Evolutionary conservation across 2,888 invertebrate genomes (phyloP).

Genomic region (Venusia cambrica): DNA sequence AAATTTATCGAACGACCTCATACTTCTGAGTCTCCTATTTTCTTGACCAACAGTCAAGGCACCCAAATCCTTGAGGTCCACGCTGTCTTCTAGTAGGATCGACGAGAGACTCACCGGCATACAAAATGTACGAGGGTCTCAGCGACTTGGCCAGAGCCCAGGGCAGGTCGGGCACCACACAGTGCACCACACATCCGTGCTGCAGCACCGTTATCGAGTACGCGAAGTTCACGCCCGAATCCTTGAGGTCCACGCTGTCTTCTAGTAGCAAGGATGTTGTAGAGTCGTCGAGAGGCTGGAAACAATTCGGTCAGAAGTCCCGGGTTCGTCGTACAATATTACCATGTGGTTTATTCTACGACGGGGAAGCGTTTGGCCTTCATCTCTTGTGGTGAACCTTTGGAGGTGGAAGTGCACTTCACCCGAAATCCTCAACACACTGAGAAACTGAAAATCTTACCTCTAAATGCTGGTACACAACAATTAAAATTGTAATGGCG

Average conservation of each 20-base stretch:
- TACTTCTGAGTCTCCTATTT: too few relatives aligned
- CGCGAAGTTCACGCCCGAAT: constrained; percentile 89
- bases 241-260: constrained; percentile 78
- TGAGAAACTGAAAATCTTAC: too few relatives aligned
- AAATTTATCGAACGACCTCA: too few relatives aligned
- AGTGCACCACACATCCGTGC: constrained; percentile 91
- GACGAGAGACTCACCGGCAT: constrained; percentile 73
- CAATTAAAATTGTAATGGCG: too few relatives aligned
- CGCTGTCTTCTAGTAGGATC: constrained; percentile 72
- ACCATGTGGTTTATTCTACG: background rate
- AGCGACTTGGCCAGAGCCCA: constrained; percentile 89
- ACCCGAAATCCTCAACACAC: too few relatives aligned
- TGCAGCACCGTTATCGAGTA: constrained; percentile 91
- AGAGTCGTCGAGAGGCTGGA: constrained; percentile 81
- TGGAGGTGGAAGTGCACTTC: too few relatives aligned
- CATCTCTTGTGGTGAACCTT: too few relatives aligned
- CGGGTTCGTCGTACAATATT: background rate
- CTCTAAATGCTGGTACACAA: too few relatives aligned
- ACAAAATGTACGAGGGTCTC: constrained; percentile 88
- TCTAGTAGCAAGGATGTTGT: constrained; percentile 76
- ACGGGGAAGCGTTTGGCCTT: too few relatives aligned
- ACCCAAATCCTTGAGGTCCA: constrained; percentile 81
- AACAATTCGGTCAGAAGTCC: constrained; percentile 1
- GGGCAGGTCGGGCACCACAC: constrained; percentile 89
- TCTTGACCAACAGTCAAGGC: too few relatives aligned